Evolutionary conservation across 35 echinoderm and acorn worm species (phyloP).

Genomic region (Lytechinus pictus): DNA sequence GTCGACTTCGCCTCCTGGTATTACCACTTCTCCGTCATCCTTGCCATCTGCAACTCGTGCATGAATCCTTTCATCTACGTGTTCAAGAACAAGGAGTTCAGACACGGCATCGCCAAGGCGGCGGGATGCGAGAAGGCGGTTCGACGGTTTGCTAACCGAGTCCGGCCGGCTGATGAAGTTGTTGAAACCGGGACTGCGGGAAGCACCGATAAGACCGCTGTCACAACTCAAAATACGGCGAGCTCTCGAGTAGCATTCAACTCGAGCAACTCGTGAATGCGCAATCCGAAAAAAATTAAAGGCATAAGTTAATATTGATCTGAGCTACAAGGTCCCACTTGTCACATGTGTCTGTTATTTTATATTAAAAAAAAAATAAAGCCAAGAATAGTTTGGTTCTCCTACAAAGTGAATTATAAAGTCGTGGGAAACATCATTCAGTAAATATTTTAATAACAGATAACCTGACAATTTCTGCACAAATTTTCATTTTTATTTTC

Average conservation of each 20-base stretch:
- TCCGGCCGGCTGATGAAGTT: not conserved
- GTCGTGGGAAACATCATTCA: too few relatives aligned
- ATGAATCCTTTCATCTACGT: constrained; percentile 88
- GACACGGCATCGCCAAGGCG: constrained; percentile 56
- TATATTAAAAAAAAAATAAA: too few relatives aligned
- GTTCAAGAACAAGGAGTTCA: constrained; percentile 67
- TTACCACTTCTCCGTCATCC: constrained; percentile 81
- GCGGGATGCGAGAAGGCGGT: not conserved
- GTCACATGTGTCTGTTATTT: too few relatives aligned
- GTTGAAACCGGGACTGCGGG: not conserved
- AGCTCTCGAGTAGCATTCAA: not conserved
- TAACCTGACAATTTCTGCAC: too few relatives aligned
- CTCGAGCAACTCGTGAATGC: too few relatives aligned
- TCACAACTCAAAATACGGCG: not conserved
- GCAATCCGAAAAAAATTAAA: too few relatives aligned
- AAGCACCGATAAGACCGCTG: not conserved
- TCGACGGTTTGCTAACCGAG: not conserved
- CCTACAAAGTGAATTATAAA: too few relatives aligned
- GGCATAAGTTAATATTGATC: too few relatives aligned
- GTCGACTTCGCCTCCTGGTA: constrained; percentile 71
- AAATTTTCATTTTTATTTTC: too few relatives aligned
- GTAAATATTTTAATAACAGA: too few relatives aligned
- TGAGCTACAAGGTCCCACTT: too few relatives aligned
- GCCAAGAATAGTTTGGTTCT: too few relatives aligned
- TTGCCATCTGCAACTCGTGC: constrained; percentile 75